Percentiles rank a stretch among this genome's conserved stretches.
Evolutionary conservation across 2,797 vertebrate genomes (phyloP).

Genomic region (Argya squamiceps): DNA sequence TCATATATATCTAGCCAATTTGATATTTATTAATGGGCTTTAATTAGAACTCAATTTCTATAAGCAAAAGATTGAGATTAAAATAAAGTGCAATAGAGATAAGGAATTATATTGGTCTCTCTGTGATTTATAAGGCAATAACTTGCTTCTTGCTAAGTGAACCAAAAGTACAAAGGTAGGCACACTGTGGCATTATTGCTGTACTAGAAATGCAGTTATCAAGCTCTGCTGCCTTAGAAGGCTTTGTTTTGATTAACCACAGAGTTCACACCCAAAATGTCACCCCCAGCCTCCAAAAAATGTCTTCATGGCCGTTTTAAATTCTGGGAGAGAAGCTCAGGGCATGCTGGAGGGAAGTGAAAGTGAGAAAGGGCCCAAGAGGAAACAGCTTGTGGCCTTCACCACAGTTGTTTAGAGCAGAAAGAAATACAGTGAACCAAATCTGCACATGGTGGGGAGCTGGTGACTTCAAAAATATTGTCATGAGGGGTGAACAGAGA

Average conservation of each 20-base stretch:
- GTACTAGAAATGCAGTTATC: background rate
- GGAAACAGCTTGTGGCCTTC: background rate
- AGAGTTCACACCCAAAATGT: background rate
- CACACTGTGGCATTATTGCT: background rate
- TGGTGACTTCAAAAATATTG: background rate
- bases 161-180: background rate
- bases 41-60: background rate
- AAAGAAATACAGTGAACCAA: background rate
- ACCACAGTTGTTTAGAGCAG: background rate
- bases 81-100: background rate
- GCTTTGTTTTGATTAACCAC: background rate
- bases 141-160: background rate
- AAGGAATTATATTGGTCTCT: background rate
- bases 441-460: background rate
- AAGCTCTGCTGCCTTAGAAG: background rate
- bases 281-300: background rate
- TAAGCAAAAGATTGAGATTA: background rate
- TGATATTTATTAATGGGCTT: constrained; percentile 1
- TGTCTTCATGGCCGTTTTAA: background rate
- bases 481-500: background rate
- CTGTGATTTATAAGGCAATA: background rate
- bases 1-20: background rate
- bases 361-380: background rate
- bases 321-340: background rate
- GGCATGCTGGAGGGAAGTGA: background rate